Percentiles rank a stretch among this genome's conserved stretches.
These are phyloP conservation scores for Phasia obesa DNA, from an alignment of 2,888 invertebrate genomes.

Conservation along the genomic window DNA sequence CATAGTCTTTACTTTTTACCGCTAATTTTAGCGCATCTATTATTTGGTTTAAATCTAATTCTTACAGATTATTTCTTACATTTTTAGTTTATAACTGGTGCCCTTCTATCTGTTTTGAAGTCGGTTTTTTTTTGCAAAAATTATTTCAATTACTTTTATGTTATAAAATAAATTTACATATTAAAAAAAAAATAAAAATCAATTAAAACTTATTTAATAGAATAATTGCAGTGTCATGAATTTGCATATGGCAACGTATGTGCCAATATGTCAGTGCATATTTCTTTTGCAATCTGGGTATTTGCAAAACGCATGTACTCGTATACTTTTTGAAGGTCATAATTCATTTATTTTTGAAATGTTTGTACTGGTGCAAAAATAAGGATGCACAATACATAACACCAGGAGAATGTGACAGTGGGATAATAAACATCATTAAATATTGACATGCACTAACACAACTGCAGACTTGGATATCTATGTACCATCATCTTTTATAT, in stretches of 20 bases:
- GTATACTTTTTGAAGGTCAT: slow-evolving; percentile 38
- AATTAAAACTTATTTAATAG: neutral
- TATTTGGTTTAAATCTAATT: no score
- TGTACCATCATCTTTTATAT: no score
- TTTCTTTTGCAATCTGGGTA: neutral
- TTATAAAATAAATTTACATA: no score
- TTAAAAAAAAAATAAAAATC: no score
- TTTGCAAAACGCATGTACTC: neutral
- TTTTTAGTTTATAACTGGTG: no score
- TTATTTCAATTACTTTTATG: no score
- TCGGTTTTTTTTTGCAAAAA: no score
- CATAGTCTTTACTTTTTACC: no score
- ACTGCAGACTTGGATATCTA: neutral
- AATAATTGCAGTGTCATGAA: no score
- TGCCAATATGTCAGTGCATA: neutral
- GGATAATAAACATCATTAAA: slow-evolving; percentile 22
- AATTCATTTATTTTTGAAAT: slow-evolving; percentile 2
- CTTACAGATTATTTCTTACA: no score
- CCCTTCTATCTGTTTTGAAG: no score
- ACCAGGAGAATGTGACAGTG: neutral
- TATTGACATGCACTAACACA: slow-evolving; percentile 4
- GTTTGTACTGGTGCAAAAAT: neutral
- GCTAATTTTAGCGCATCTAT: no score
- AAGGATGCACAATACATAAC: slow-evolving; percentile 4
- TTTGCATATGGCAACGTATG: slow-evolving; percentile 46